These are phyloP conservation scores for Campoplex capitator DNA, from an alignment of 2,888 invertebrate genomes.

Conservation along the genomic window DNA sequence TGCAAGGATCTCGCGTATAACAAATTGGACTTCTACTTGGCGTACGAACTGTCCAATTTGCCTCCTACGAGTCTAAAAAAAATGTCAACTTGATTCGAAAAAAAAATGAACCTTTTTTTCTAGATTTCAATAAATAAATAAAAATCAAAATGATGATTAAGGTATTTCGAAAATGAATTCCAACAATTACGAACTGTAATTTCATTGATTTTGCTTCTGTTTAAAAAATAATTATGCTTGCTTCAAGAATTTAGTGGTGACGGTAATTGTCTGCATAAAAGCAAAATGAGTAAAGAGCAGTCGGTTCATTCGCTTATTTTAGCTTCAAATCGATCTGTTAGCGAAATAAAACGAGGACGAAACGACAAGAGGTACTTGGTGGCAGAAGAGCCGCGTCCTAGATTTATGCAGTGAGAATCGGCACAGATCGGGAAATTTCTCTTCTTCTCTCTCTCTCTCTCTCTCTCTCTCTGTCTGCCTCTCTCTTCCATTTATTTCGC, in stretches of 20 bases:
- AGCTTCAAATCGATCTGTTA: background rate
- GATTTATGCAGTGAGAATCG: slow-evolving; percentile 64
- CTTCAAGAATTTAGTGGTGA: too few species aligned
- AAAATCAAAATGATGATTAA: too few species aligned
- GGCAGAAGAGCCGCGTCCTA: slow-evolving; percentile 43
- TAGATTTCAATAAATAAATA: too few species aligned
- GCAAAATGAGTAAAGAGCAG: background rate
- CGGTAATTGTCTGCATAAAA: background rate
- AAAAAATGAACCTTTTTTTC: too few species aligned
- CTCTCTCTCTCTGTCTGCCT: background rate
- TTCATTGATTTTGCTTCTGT: background rate
- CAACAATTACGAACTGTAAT: too few species aligned
- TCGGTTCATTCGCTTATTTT: background rate
- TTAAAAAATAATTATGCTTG: background rate
- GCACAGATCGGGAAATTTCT: slow-evolving; percentile 50
- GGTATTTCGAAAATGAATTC: too few species aligned
- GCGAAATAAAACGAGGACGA: background rate
- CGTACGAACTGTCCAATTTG: too few species aligned
- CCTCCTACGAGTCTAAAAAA: too few species aligned
- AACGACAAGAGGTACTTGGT: background rate
- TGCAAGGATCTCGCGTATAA: background rate
- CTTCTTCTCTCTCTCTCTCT: background rate
- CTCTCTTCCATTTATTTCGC: slow-evolving; percentile 30
- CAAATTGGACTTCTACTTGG: background rate
- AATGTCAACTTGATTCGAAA: too few species aligned